phyloP scores from a whole-genome alignment of 2,888 invertebrate species.

The Zeuzera pyrina region DNA sequence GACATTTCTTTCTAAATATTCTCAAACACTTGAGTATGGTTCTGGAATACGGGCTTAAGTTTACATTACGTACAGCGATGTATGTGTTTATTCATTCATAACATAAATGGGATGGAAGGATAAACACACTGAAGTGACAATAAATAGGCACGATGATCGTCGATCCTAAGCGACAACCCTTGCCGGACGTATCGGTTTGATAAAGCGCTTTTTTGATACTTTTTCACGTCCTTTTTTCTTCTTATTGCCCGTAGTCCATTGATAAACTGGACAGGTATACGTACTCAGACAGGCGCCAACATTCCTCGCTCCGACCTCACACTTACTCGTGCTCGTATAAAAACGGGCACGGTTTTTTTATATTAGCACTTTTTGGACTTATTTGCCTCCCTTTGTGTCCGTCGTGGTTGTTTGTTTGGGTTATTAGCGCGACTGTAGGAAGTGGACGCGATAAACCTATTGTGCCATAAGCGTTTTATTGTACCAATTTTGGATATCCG shows the following conservation, averaged over 20 bases:
- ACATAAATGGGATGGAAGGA: neutral
- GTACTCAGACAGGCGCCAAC: constrained; percentile 74
- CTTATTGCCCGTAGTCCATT: constrained; percentile 67
- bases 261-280: constrained; percentile 72
- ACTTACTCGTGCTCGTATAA: constrained; percentile 66
- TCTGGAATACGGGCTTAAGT: no score
- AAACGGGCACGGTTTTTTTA: constrained; percentile 68
- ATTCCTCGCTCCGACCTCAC: constrained; percentile 72
- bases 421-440: constrained; percentile 67
- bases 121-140: constrained; percentile 10
- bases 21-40: no score
- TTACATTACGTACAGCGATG: no score
- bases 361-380: constrained; percentile 68
- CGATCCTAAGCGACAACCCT: constrained; percentile 52
- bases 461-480: constrained; percentile 68
- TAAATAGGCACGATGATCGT: constrained; percentile 2
- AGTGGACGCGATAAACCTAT: constrained; percentile 68
- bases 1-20: no score
- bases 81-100: no score
- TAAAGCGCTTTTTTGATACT: constrained; percentile 67
- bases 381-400: constrained; percentile 64
- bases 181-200: constrained; percentile 63
- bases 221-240: constrained; percentile 47
- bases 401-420: constrained; percentile 67
- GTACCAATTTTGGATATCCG: constrained; percentile 64